Base-by-base conservation (phyloP, 2,888 invertebrate genomes). In the Molorchus minor region DNA sequence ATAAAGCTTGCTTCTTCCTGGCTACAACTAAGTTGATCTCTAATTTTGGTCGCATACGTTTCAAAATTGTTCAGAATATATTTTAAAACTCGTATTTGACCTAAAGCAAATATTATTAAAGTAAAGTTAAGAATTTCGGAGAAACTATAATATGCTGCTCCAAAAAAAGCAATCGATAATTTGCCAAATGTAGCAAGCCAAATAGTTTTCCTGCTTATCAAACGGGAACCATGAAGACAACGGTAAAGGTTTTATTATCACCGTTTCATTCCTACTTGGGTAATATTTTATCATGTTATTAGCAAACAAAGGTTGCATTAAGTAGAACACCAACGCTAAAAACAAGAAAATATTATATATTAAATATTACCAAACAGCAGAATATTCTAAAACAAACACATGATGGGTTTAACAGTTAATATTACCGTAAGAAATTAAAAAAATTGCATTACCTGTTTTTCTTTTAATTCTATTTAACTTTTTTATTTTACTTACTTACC, bases 171-270 rank as follows among this genome's bases (percentile, higher is more conserved):
- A 59, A 16, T 67, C 68, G 16, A 68, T 10, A 16, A 67, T 35
- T 13, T 65, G 62, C 65, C 63, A 68, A 4, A 63, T 7, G 33
- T 67, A 70, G 36, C 61, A 52, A 40, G 47, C 49, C 13, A 57
- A 25, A 44, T 69, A 67, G 19, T 64, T 36, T 15, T 45, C 29
- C 43, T 70, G 70, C 43, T 67, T 62, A 30, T 70, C 63, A 49
- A 64, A 68, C 5, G 70, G 68, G 56, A 67, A 64, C 70, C 70
- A 70, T 0, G 68, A 63, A 0, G 68, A 67, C 2, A 70, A 43
- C 0, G 70, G 70, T 3, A 68, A 38, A 13, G 64, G 46, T 49
- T 56, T 67, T 7, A 67, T 56, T 20, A 58, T 16, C 4, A 53
- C 41, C 12, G 64, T 51, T 58, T 56, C 35, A 15, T 58, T 63